These are phyloP conservation scores for Selene dorsalis DNA, from an alignment of 2,797 vertebrate genomes.

Conservation along the genomic window DNA sequence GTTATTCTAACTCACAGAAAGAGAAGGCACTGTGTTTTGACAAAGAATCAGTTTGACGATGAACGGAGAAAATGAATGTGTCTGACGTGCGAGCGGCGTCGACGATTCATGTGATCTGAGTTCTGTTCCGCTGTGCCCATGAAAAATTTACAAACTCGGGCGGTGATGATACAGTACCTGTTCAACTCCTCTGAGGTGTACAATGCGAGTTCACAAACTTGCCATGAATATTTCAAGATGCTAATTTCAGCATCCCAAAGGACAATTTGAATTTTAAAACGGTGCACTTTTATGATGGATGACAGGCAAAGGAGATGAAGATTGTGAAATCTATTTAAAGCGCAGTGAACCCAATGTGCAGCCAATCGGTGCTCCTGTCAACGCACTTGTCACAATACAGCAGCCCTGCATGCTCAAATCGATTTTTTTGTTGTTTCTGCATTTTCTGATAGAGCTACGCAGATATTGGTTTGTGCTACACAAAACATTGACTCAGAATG, in stretches of 20 bases:
- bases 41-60: constrained; percentile 28
- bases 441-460: constrained; percentile 55
- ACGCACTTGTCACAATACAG: constrained; percentile 3
- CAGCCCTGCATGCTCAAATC: constrained; percentile 27
- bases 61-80: constrained; percentile 22
- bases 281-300: constrained; percentile 53
- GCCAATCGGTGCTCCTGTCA: constrained; percentile 35
- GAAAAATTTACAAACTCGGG: constrained; percentile 64
- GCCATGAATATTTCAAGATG: constrained; percentile 80
- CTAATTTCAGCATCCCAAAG: constrained; percentile 72
- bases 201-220: constrained; percentile 59
- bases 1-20: background rate
- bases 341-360: constrained; percentile 10
- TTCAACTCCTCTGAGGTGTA: constrained; percentile 60
- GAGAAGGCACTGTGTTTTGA: background rate
- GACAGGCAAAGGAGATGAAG: constrained; percentile 57
- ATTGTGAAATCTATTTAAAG: constrained; percentile 53
- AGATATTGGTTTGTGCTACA: constrained; percentile 61
- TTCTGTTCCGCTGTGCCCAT: constrained; percentile 43
- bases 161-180: constrained; percentile 65
- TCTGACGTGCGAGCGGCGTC: background rate
- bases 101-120: constrained; percentile 45
- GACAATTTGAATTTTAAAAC: constrained; percentile 75
- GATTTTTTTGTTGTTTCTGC: constrained; percentile 44
- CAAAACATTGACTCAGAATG: constrained; percentile 53